These are phyloP conservation scores for Slavum lentiscoides DNA, from an alignment of 2,888 invertebrate genomes.

Conservation along the genomic window DNA sequence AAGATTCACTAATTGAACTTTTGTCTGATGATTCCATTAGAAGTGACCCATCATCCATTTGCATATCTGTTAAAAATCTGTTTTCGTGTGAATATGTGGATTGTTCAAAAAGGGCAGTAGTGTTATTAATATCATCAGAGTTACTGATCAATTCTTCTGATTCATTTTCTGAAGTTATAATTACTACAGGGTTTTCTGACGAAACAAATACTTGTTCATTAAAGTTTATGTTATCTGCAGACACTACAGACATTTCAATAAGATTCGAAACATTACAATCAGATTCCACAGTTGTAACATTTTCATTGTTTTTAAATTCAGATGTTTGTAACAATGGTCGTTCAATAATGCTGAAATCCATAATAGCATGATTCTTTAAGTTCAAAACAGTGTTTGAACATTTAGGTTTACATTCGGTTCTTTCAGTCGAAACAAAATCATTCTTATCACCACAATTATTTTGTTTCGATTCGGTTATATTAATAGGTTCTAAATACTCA, in stretches of 20 bases:
- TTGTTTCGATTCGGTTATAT: not conserved
- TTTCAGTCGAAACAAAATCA: too few species aligned
- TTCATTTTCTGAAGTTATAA: not conserved
- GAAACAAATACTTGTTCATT: not conserved
- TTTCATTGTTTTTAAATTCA: not conserved
- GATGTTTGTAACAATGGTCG: not conserved
- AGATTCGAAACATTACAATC: conserved; percentile 13
- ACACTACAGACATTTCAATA: conserved; percentile 18
- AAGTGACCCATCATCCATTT: conserved; percentile 26
- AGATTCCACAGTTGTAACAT: not conserved
- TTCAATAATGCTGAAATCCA: conserved; percentile 30
- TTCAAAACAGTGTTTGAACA: not conserved
- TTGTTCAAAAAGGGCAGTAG: not conserved
- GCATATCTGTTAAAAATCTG: conserved; percentile 32
- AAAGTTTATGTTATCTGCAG: not conserved
- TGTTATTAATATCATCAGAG: not conserved
- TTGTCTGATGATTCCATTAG: conserved; percentile 8
- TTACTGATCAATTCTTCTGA: not conserved
- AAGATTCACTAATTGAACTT: conserved; percentile 31
- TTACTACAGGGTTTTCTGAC: not conserved
- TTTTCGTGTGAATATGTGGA: not conserved
- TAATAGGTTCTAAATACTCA: not conserved
- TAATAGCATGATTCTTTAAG: conserved; percentile 9
- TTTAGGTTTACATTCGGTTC: not conserved
- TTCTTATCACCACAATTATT: not conserved